These are phyloP conservation scores for Lucifuga dentata DNA, from an alignment of 2,113 vertebrate species.

Conservation along the genomic window DNA sequence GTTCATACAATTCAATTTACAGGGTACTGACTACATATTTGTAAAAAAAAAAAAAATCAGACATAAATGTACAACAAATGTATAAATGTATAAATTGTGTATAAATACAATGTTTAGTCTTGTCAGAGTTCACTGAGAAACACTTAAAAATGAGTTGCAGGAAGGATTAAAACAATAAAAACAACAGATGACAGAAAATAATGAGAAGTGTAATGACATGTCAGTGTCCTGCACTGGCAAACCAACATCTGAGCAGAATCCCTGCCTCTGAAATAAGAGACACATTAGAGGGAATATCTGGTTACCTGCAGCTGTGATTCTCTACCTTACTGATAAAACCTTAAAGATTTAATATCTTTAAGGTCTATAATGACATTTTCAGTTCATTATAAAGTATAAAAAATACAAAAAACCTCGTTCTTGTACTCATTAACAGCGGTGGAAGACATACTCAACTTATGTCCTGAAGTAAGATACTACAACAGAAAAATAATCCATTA, in stretches of 20 bases:
- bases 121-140: conserved; percentile 39
- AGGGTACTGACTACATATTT: conserved; percentile 53
- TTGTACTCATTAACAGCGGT: too few species aligned
- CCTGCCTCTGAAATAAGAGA: neutral
- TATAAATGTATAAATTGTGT: conserved; percentile 47
- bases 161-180: conserved; percentile 27
- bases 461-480: too few species aligned
- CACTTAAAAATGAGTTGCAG: conserved; percentile 26
- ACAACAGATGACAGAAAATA: conserved; percentile 1
- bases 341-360: too few species aligned
- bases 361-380: too few species aligned
- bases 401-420: too few species aligned
- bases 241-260: conserved; percentile 15
- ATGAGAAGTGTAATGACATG: conserved; percentile 23
- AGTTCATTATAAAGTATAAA: too few species aligned
- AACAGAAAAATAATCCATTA: too few species aligned
- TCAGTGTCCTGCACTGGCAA: conserved; percentile 81
- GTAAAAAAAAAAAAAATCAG: conserved; percentile 40
- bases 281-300: neutral
- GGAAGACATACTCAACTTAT: too few species aligned
- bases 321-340: conserved; percentile 9
- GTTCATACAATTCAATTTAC: conserved; percentile 68
- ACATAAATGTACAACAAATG: conserved; percentile 55
- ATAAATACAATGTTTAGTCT: conserved; percentile 57
- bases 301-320: conserved; percentile 13